phyloP scores from a whole-genome alignment of 2,888 invertebrate species.

The Tortrix viridana region DNA sequence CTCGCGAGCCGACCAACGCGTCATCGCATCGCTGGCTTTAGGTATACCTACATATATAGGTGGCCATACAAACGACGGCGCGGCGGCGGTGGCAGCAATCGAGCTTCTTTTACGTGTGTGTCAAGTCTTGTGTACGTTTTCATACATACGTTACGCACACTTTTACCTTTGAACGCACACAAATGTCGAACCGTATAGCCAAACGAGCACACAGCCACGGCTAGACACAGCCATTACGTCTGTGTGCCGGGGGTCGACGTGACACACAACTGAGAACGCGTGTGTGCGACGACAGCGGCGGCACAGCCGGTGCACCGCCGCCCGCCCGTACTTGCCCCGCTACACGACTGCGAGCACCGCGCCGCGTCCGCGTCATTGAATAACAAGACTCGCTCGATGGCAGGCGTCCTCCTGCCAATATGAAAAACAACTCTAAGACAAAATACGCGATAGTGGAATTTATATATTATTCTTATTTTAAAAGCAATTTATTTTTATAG shows the following conservation, averaged over 20 bases:
- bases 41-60: constrained; percentile 79
- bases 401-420: constrained; percentile 82
- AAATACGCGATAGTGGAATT: constrained; percentile 81
- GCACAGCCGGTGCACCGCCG: constrained; percentile 75
- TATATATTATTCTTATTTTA: constrained; percentile 76
- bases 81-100: constrained; percentile 74
- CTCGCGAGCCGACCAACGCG: constrained; percentile 82
- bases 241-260: constrained; percentile 60
- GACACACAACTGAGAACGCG: constrained; percentile 54
- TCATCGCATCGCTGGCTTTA: constrained; percentile 81
- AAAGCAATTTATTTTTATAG: constrained; percentile 82
- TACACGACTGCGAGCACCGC: constrained; percentile 80
- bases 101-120: constrained; percentile 73
- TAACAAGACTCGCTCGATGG: constrained; percentile 83
- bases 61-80: constrained; percentile 68
- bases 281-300: constrained; percentile 79
- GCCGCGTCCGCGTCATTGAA: constrained; percentile 82
- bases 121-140: constrained; percentile 55
- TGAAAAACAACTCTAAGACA: constrained; percentile 78
- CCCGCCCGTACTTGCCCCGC: constrained; percentile 74
- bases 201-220: constrained; percentile 73
- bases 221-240: constrained; percentile 70
- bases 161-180: constrained; percentile 62
- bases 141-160: constrained; percentile 61
- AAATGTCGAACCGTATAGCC: constrained; percentile 58